phyloP scores from a whole-genome alignment of 37 sponge, comb jelly and placozoan species.

The Ephydatia muelleri region DNA sequence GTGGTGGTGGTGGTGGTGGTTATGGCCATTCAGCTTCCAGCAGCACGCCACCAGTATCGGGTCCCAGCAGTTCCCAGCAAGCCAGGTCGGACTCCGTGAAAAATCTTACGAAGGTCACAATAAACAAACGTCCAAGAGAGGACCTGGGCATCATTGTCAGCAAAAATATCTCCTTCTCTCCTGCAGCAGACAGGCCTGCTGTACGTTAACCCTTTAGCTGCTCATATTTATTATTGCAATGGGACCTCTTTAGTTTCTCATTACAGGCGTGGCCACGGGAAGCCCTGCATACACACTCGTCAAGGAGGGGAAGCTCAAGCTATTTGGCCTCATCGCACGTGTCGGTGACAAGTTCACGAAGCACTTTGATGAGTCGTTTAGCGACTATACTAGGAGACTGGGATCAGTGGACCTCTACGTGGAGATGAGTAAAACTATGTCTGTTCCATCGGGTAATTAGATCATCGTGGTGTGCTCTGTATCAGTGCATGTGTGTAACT shows the following conservation, averaged over 20 bases:
- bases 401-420: background rate
- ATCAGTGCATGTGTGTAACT: background rate
- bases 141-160: background rate
- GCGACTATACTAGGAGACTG: background rate
- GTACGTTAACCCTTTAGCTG: background rate
- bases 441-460: no score
- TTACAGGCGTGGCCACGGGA: background rate
- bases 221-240: background rate
- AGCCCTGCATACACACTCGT: background rate
- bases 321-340: slow-evolving; percentile 2
- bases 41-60: no score
- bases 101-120: no score
- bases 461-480: no score
- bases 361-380: background rate
- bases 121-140: background rate
- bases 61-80: background rate
- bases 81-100: background rate
- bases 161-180: background rate
- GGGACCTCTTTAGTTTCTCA: background rate
- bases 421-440: background rate
- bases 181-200: background rate
- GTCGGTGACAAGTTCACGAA: background rate
- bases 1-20: background rate
- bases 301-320: background rate
- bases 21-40: no score